Percentiles rank a stretch among this genome's conserved stretches.
These are phyloP conservation scores for Hypotaenidia philippensis DNA, from an alignment of 2,797 vertebrate species.

Conservation along the genomic window DNA sequence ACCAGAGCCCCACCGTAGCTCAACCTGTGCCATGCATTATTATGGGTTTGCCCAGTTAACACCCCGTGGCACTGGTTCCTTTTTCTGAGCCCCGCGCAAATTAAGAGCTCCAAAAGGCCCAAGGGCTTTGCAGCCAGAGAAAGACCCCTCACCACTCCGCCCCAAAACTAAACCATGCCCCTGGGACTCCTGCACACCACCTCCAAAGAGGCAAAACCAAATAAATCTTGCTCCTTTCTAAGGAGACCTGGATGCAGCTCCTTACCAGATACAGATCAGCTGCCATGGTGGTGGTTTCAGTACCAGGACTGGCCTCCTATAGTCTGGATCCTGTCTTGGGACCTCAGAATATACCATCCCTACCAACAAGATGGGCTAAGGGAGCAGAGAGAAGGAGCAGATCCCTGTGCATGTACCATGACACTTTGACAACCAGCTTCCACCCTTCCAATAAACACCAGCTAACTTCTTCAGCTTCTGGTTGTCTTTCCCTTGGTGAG, in stretches of 20 bases:
- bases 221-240: neutral
- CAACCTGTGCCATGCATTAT: neutral
- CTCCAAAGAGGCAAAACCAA: neutral
- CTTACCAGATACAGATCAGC: neutral
- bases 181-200: neutral
- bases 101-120: neutral
- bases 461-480: neutral
- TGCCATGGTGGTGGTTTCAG: neutral
- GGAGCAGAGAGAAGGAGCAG: neutral
- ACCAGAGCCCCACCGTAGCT: neutral
- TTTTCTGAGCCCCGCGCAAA: neutral
- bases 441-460: neutral
- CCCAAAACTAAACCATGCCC: neutral
- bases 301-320: neutral
- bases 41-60: neutral
- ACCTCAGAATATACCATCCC: neutral
- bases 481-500: neutral
- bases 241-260: neutral
- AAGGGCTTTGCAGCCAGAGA: neutral
- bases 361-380: neutral
- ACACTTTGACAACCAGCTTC: neutral
- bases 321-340: neutral
- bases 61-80: rapidly evolving
- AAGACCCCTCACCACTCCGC: neutral
- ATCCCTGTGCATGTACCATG: neutral